These are phyloP conservation scores for Ormyrus nitidulus DNA, from an alignment of 2,888 invertebrate species.

Conservation along the genomic window DNA sequence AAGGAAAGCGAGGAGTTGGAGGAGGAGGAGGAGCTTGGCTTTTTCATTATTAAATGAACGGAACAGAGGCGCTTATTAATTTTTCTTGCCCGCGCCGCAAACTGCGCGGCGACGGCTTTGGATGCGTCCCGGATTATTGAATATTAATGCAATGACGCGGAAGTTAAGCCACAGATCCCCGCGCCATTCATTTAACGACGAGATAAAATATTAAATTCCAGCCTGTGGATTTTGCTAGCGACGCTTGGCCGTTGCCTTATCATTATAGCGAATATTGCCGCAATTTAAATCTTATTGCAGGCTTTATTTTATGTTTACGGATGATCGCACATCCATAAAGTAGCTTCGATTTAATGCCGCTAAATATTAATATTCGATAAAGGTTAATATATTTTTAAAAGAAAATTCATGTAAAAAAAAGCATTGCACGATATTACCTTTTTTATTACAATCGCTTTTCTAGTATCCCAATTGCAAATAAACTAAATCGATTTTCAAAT, in stretches of 20 bases:
- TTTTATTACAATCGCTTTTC: too few relatives aligned
- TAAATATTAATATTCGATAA: too few relatives aligned
- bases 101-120: background rate
- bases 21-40: too few relatives aligned
- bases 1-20: too few relatives aligned
- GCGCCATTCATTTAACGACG: conserved; percentile 6
- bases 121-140: conserved; percentile 51
- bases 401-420: too few relatives aligned
- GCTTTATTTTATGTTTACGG: background rate
- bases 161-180: conserved; percentile 53
- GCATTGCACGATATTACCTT: too few relatives aligned
- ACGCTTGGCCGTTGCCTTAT: background rate
- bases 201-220: conserved; percentile 31
- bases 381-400: too few relatives aligned
- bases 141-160: conserved; percentile 59
- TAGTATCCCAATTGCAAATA: too few relatives aligned
- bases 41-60: background rate
- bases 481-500: too few relatives aligned
- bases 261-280: background rate
- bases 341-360: background rate
- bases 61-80: conserved; percentile 24
- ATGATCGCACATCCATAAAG: background rate
- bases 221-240: conserved; percentile 16
- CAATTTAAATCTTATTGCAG: background rate
- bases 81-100: conserved; percentile 10